phyloP scores from a whole-genome alignment of 2,797 vertebrate species.

The Sebastes vulpes region DNA sequence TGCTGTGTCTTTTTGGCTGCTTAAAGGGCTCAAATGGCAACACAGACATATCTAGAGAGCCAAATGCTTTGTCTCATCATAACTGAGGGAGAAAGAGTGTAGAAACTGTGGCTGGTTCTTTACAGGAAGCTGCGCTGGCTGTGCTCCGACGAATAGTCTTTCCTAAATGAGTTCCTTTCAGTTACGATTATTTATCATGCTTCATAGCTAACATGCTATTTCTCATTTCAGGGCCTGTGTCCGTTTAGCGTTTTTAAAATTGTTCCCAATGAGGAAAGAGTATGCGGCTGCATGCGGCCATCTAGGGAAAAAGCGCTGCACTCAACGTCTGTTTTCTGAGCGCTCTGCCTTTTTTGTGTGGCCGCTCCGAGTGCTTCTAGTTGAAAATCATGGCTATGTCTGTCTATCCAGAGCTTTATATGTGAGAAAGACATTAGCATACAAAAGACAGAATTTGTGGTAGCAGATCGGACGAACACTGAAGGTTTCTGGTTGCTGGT shows the following conservation, averaged over 20 bases:
- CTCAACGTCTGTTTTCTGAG: no score
- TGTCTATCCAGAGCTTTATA: no score
- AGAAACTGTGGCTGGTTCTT: not conserved
- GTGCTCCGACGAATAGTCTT: not conserved
- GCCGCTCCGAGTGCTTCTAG: no score
- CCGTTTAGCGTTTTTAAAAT: no score
- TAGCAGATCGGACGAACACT: no score
- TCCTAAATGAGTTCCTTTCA: not conserved
- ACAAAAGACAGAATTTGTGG: no score
- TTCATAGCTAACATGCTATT: not conserved
- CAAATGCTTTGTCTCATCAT: conserved; percentile 3
- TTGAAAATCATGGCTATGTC: no score
- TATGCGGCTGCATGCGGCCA: no score
- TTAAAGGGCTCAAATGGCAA: not conserved
- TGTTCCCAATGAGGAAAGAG: no score
- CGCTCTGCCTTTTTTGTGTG: fast-evolving
- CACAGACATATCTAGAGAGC: not conserved
- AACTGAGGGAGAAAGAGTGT: not conserved
- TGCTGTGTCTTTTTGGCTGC: not conserved
- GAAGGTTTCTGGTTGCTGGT: no score
- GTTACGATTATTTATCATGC: not conserved
- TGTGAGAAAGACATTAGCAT: no score
- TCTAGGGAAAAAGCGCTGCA: no score
- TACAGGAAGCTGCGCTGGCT: not conserved
- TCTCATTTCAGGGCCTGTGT: not conserved